Conservation (phyloP, 2,113 vertebrate species). For the Echinops telfairi region DNA sequence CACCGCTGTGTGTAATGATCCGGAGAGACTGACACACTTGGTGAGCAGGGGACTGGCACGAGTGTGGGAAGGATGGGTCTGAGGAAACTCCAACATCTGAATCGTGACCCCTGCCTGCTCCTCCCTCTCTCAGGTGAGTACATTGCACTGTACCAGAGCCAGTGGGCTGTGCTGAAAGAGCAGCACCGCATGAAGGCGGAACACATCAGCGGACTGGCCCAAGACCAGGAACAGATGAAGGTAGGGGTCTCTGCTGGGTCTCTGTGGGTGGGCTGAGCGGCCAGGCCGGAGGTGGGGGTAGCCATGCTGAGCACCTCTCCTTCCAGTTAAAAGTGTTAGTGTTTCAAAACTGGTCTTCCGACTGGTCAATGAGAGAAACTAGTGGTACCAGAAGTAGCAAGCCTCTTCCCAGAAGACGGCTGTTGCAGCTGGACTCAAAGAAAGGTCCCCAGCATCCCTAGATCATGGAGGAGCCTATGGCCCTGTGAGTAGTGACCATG, state of each 20-base stretch:
- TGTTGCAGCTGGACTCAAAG: constrained; percentile 1
- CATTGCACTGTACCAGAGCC: constrained; percentile 96
- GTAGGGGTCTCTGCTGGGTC: constrained; percentile 77
- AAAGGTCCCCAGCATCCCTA: constrained; percentile 45
- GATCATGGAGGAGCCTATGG: constrained; percentile 84
- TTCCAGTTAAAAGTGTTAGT: constrained; percentile 93
- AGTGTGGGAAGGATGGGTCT: accelerated
- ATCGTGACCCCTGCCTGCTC: neutral
- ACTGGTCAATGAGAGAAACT: constrained; percentile 92
- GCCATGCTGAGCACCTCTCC: neutral
- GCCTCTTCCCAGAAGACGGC: constrained; percentile 84
- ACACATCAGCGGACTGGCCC: constrained; percentile 95
- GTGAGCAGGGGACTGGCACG: constrained; percentile 79
- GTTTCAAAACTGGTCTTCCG: constrained; percentile 95
- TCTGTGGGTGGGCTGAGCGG: neutral
- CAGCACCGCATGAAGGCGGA: constrained; percentile 96
- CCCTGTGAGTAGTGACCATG: constrained; percentile 84
- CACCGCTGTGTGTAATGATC: constrained; percentile 97
- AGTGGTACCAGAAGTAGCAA: constrained; percentile 93
- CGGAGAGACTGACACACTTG: constrained; percentile 97
- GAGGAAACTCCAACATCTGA: neutral
- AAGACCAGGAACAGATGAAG: constrained; percentile 99
- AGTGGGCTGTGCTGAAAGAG: constrained; percentile 96
- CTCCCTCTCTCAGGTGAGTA: constrained; percentile 92
- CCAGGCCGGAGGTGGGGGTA: accelerated